Percentiles rank a stretch among this genome's conserved stretches.
These are phyloP conservation scores for Aelia acuminata DNA, from an alignment of 2,888 invertebrate species.

Conservation along the genomic window DNA sequence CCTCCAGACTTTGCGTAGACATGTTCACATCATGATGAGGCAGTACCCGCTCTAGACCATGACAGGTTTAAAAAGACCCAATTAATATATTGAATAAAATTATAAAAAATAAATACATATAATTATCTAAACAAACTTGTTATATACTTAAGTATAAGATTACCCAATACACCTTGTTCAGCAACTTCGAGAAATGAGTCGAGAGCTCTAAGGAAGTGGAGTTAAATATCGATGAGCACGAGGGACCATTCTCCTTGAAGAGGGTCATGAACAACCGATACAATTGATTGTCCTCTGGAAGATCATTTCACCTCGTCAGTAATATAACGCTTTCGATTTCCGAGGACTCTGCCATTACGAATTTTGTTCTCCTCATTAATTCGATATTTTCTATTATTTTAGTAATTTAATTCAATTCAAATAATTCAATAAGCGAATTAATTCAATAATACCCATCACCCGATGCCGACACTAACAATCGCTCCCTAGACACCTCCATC, in stretches of 20 bases:
- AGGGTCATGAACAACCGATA: not conserved
- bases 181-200: not conserved
- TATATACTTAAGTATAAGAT: too few relatives aligned
- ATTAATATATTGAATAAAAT: accelerated
- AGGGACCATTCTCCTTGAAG: not conserved
- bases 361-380: not conserved
- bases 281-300: not conserved
- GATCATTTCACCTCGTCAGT: not conserved
- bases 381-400: not conserved
- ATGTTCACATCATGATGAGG: not conserved
- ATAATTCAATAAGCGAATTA: too few relatives aligned
- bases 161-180: too few relatives aligned
- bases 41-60: too few relatives aligned
- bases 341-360: not conserved
- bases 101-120: not conserved
- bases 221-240: not conserved
- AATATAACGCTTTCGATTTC: not conserved
- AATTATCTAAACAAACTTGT: too few relatives aligned
- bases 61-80: not conserved
- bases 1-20: not conserved
- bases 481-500: too few relatives aligned
- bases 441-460: too few relatives aligned
- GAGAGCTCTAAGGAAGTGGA: not conserved
- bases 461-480: too few relatives aligned
- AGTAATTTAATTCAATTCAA: too few relatives aligned